A percentile compares a stretch with the other conserved stretches of the same genome.
These are phyloP conservation scores for Labrus mixtus DNA, from an alignment of 2,113 vertebrate species.

Conservation along the genomic window DNA sequence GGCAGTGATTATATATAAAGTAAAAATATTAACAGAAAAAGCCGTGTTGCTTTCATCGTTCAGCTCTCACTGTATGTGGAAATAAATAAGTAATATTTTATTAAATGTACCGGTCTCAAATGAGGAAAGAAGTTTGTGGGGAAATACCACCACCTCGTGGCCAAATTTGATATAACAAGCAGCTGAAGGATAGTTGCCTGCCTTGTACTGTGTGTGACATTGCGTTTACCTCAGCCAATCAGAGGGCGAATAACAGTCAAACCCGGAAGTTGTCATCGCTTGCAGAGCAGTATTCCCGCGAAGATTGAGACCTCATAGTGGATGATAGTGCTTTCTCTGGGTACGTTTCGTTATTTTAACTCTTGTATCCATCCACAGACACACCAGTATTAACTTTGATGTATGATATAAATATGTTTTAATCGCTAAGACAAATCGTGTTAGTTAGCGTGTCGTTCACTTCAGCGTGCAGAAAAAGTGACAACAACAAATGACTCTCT, in stretches of 20 bases:
- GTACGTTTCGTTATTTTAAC: not conserved
- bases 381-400: not conserved
- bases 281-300: conserved; percentile 53
- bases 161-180: too few species aligned
- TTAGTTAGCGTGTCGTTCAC: not conserved
- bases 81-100: too few species aligned
- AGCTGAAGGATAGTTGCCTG: too few species aligned
- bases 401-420: fast-evolving
- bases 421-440: too few species aligned
- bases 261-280: conserved; percentile 65
- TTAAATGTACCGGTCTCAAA: too few species aligned
- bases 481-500: not conserved
- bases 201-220: not conserved
- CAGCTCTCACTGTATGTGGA: too few species aligned
- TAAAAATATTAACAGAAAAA: too few species aligned
- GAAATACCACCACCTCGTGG: too few species aligned
- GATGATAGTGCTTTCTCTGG: not conserved
- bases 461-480: not conserved
- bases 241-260: not conserved
- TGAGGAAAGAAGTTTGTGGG: too few species aligned
- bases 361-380: fast-evolving
- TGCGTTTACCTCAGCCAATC: conserved; percentile 55
- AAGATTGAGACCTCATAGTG: conserved; percentile 16
- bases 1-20: too few species aligned
- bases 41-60: not conserved